These are phyloP conservation scores for Escarpia spicata DNA, from an alignment of 2,888 invertebrate species.

Conservation along the genomic window DNA sequence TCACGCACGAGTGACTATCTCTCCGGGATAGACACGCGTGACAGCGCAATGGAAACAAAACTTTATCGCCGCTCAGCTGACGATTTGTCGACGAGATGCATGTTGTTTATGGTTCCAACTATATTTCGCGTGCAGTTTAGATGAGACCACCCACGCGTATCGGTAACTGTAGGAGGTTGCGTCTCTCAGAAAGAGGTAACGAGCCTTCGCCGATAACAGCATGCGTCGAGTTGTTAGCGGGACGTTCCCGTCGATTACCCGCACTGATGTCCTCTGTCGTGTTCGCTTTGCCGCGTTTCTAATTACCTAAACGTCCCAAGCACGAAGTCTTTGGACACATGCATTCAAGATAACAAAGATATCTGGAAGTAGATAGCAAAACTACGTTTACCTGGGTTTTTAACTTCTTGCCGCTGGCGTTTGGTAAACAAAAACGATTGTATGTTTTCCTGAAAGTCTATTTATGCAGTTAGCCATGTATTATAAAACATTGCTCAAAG, in stretches of 20 bases:
- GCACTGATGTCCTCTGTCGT: neutral
- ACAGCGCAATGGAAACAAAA: neutral
- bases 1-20: neutral
- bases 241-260: neutral
- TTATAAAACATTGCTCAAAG: neutral
- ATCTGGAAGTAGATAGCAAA: neutral
- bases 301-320: neutral
- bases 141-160: neutral
- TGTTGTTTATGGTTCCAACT: neutral
- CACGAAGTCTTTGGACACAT: neutral
- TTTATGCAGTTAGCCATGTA: neutral
- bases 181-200: neutral
- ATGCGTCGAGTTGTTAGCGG: neutral
- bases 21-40: neutral
- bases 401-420: neutral
- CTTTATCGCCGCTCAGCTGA: neutral
- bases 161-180: neutral
- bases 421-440: neutral
- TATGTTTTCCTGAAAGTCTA: neutral
- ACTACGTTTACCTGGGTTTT: neutral
- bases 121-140: neutral
- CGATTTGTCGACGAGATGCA: neutral
- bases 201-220: neutral
- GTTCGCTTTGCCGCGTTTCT: neutral
- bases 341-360: neutral